These are phyloP conservation scores for Hiodon alosoides DNA, from an alignment of 2,113 vertebrate genomes.

Conservation along the genomic window DNA sequence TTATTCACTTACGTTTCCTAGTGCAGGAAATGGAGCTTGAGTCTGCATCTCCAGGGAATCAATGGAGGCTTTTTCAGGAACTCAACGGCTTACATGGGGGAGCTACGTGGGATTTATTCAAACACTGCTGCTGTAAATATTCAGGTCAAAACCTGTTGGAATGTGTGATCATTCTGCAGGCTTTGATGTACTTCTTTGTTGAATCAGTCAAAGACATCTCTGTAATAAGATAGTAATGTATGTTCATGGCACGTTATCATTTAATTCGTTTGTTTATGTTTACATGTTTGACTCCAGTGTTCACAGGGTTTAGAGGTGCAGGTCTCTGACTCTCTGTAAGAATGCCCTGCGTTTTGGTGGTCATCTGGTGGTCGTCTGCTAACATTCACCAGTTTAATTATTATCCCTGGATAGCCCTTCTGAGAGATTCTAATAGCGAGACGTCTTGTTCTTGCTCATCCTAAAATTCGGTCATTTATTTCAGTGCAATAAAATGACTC, in stretches of 20 bases:
- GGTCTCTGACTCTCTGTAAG: no score
- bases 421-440: not conserved
- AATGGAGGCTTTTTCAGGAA: not conserved
- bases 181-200: not conserved
- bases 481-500: not conserved
- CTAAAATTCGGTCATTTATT: not conserved
- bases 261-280: constrained; percentile 14
- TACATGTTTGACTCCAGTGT: constrained; percentile 17
- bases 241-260: constrained; percentile 4
- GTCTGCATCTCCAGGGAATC: not conserved
- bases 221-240: constrained; percentile 1
- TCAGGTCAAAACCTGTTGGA: constrained; percentile 5
- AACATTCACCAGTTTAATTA: constrained; percentile 5
- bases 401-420: not conserved
- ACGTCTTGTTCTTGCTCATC: not conserved
- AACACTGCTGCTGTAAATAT: constrained; percentile 15
- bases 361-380: not conserved
- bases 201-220: not conserved
- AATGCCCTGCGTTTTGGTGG: no score
- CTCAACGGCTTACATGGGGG: constrained; percentile 9
- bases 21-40: not conserved
- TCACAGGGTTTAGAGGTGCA: constrained; percentile 2
- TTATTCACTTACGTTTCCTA: not conserved
- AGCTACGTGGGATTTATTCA: constrained; percentile 10
- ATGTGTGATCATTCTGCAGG: not conserved